phyloP scores from a whole-genome alignment of 1,140 invertebrate genomes.

The Phortica variegata region DNA sequence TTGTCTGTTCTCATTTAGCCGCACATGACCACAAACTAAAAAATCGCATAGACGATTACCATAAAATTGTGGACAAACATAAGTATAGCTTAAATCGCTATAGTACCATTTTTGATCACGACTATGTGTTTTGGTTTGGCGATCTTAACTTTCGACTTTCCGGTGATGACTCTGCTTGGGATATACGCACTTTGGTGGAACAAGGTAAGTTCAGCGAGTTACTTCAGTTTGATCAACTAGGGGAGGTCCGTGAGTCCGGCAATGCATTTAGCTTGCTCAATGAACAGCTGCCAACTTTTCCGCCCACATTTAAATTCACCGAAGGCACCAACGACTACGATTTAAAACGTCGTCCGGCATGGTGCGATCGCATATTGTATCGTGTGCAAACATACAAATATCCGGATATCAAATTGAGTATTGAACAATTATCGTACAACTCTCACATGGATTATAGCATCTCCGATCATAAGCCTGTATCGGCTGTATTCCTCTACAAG shows the following conservation, averaged over 20 bases:
- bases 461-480: constrained; percentile 98
- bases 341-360: constrained; percentile 87
- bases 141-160: constrained; percentile 89
- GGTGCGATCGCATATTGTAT: constrained; percentile 97
- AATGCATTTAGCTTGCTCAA: constrained; percentile 79
- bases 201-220: constrained; percentile 68
- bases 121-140: constrained; percentile 95
- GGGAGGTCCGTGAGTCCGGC: constrained; percentile 65
- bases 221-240: constrained; percentile 73
- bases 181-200: constrained; percentile 70
- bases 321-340: constrained; percentile 74
- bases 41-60: constrained; percentile 84
- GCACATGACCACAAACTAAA: constrained; percentile 80
- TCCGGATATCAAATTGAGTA: constrained; percentile 58
- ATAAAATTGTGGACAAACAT: constrained; percentile 75
- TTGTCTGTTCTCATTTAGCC: constrained; percentile 86
- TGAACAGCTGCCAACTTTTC: constrained; percentile 75
- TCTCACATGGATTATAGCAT: constrained; percentile 84
- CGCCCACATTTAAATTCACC: constrained; percentile 85
- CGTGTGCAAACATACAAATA: constrained; percentile 64
- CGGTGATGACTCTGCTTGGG: constrained; percentile 65
- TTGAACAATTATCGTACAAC: constrained; percentile 77
- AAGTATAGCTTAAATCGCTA: constrained; percentile 70
- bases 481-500: constrained; percentile 70
- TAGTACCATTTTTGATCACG: constrained; percentile 83